phyloP scores from a whole-genome alignment of 64 coral and sea anemone genomes.

The Dendrophyllia cribrosa region DNA sequence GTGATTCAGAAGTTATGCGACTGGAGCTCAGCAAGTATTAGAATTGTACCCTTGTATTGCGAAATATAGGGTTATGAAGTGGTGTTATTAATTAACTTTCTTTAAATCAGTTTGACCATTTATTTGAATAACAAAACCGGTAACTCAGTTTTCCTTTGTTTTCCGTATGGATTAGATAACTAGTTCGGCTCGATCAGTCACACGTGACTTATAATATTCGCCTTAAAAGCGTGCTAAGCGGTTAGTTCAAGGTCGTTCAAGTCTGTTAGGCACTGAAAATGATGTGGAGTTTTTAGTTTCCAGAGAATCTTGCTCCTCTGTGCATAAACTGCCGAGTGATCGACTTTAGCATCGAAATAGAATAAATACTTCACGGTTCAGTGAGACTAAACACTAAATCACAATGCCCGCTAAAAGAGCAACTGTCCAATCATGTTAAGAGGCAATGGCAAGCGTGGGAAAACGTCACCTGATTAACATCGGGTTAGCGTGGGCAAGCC shows the following conservation, averaged over 20 bases:
- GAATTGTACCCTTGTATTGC: neutral
- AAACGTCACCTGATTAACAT: too few relatives aligned
- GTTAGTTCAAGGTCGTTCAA: neutral
- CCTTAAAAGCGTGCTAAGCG: neutral
- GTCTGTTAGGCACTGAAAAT: neutral
- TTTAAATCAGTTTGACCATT: neutral
- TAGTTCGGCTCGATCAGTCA: neutral
- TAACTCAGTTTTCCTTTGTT: neutral
- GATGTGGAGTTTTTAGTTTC: neutral
- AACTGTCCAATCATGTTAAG: too few relatives aligned
- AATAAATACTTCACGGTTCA: too few relatives aligned
- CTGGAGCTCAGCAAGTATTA: neutral
- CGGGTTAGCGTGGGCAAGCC: too few relatives aligned
- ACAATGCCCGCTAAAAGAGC: too few relatives aligned
- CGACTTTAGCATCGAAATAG: too few relatives aligned
- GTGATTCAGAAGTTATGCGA: neutral
- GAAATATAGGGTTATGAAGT: neutral
- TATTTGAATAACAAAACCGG: conserved; percentile 41
- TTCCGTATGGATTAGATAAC: neutral
- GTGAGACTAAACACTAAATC: too few relatives aligned
- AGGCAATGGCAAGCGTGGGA: too few relatives aligned
- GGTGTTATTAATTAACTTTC: neutral
- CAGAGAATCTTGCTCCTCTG: too few relatives aligned
- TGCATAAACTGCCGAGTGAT: too few relatives aligned
- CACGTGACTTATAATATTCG: neutral